Base-by-base conservation (phyloP, 2,113 vertebrate species). In the Psephotus haematonotus region DNA sequence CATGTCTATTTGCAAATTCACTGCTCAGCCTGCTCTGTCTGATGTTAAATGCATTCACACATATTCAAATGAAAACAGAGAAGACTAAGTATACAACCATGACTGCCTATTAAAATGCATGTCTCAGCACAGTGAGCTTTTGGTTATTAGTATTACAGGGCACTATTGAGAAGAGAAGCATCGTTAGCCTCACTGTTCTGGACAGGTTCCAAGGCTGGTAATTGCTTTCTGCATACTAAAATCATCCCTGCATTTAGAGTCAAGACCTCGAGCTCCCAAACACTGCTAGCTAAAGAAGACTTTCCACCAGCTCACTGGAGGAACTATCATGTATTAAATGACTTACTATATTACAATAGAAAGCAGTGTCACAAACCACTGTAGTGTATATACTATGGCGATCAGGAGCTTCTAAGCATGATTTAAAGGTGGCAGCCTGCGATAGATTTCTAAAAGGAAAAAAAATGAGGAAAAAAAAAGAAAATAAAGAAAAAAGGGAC, bases 91-190 rank as follows among this genome's bases (percentile, higher is more conserved):
- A 24, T 63, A 41, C 43, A 77, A 55, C 77, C 67, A 49, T 5
- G 52, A 76, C 68, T 74, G 86, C 79, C 81, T 68, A 79, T 91
- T 95, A 90, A 77, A 77, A 96, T 93, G 88, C 65, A 76, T 2
- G 1, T 74, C 78, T 84, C 49, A 93, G 62, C 72, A 95, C 46
- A 49, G 63, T 8, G 50, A 91, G 75, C 47, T 88, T 52, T 79
- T 46, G 82, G 88, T 94, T 95, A 95, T 96, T 95, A 95, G 86
- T 80, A 88, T 49, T 89, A 79, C 71, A 79, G 71, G 72, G 64
- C 75, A 74, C 31, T 27, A 5, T 14, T 59, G 59, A 46, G 60
- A 15, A 65, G 67, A 86, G 47, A 4, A 94, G 16, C 11, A 0
- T 15, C 49, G 69, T 80, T 71, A 86, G 70, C 92, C 93, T 78